phyloP scores from a whole-genome alignment of 2,888 invertebrate species.

The Arctia plantaginis region DNA sequence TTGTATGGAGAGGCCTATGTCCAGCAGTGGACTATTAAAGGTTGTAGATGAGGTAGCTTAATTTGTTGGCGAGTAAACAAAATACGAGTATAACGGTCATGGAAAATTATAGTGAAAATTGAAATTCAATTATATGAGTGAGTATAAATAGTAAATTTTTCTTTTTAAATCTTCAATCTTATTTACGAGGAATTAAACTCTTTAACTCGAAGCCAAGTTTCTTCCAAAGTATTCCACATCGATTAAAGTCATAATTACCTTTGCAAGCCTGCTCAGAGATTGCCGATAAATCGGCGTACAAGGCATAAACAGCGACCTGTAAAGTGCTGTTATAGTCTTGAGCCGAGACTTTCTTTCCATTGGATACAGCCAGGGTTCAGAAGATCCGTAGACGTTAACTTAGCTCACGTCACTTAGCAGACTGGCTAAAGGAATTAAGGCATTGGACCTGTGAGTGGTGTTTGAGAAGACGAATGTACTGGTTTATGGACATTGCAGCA shows the following conservation, averaged over 20 bases:
- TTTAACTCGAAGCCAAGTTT: not conserved
- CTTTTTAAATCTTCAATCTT: not conserved
- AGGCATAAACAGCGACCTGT: not conserved
- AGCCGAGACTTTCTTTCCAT: not conserved
- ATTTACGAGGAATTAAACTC: not conserved
- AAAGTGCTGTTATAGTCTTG: not conserved
- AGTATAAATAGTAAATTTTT: not conserved
- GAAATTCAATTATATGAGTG: not conserved
- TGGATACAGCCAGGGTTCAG: not conserved
- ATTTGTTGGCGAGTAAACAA: not conserved
- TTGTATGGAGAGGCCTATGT: no score
- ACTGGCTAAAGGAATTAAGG: not conserved
- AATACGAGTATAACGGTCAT: not conserved
- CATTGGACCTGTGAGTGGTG: not conserved
- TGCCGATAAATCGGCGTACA: not conserved
- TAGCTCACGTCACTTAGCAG: not conserved
- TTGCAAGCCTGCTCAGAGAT: not conserved
- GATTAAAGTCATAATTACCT: not conserved
- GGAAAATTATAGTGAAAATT: not conserved
- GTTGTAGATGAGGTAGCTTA: no score
- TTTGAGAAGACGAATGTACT: not conserved
- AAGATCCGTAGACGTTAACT: not conserved
- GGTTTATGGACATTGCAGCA: not conserved
- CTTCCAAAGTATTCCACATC: not conserved
- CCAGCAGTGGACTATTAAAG: no score